Conservation (phyloP, 2,888 invertebrate genomes). For the Lumbricus terrestris region DNA sequence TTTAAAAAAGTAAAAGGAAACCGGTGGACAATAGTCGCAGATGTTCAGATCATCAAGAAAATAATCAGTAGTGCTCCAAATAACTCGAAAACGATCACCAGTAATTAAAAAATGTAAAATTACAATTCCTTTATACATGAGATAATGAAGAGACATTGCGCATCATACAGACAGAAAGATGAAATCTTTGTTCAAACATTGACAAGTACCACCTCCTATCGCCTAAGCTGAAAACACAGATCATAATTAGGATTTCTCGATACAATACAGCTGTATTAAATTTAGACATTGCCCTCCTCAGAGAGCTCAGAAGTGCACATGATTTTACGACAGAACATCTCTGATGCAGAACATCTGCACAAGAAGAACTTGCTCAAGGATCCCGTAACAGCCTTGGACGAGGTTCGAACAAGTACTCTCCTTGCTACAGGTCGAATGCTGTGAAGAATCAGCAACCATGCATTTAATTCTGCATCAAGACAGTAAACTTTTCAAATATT, state of each 20-base stretch:
- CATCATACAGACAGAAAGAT: neutral
- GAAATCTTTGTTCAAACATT: neutral
- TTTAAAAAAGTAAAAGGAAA: neutral
- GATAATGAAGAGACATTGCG: neutral
- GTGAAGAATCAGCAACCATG: no score
- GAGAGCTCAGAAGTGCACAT: no score
- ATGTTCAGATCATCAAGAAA: neutral
- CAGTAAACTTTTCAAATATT: neutral
- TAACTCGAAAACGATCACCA: neutral
- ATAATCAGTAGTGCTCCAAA: neutral
- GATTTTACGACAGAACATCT: no score
- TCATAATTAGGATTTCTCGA: neutral
- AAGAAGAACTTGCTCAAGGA: no score
- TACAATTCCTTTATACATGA: neutral
- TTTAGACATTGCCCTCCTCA: no score
- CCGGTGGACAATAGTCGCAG: neutral
- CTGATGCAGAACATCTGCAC: no score
- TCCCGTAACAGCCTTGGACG: no score
- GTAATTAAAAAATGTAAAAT: neutral
- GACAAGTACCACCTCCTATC: neutral
- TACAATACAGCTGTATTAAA: no score
- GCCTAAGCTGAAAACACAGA: neutral
- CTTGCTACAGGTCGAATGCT: no score
- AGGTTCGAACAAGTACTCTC: no score
- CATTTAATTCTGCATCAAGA: neutral